Evolutionary conservation across 2,113 vertebrate genomes (phyloP), one percentile per base, ranked within the genome.

Genomic region (Entelurus aequoreus): DNA sequence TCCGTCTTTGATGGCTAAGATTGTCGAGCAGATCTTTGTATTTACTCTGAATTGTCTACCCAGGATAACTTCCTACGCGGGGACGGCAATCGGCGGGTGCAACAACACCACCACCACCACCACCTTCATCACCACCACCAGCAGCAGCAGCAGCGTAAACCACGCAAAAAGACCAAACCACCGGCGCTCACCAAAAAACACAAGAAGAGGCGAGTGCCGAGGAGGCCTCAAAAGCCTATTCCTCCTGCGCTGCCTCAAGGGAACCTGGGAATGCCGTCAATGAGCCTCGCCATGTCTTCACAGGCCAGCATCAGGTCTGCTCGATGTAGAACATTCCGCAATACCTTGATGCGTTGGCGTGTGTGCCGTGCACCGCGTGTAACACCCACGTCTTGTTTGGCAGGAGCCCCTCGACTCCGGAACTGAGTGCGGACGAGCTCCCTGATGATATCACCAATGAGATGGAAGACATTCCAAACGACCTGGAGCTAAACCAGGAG

Each of bases 141-240:
- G 87, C 95, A 95, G 88, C 94, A 94, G 81, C 94, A 96, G 81
- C 96, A 95, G 89, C 93, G 95, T 77, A 98, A 98, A 88, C 97
- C 96, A 86, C 95, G 97, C 78, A 98, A 97, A 90, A 99, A 99
- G 94, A 96, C 94, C 2, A 99, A 99, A 90, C 96, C 96, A 47
- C 94, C 97, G 81, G 95, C 96, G 40, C 94, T 99, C 88, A 98
- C 95, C 91, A 99, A 99, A 95, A 99, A 99, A 94, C 96, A 98
- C 85, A 99, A 99, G 90, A 98, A 98, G 89, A 91, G 93, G 77
- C 93, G 94, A 89, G 94, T 92, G 35, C 94, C 94, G 0, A 91
- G 93, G n/a, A 89, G 96, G 84, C 97, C 96, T 46, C 97, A 99
- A 86, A 99, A 99, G 68, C 97, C 97, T 85, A 98, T 99, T 83